Conservation (phyloP, 2,797 vertebrate genomes). For the Bradypodion pumilum region DNA sequence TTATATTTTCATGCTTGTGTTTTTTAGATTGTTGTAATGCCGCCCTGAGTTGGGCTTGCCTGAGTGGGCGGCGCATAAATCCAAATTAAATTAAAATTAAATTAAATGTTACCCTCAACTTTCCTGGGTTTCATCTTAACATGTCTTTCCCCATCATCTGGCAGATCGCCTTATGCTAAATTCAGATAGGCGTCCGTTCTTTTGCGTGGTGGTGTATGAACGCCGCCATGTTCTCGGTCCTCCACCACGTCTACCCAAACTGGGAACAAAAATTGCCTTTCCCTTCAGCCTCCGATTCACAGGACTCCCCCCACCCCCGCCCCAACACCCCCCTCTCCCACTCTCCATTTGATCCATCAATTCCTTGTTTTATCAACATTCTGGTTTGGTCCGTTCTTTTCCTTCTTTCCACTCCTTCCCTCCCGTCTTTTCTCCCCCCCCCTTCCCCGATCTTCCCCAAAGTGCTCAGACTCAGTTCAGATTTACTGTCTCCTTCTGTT, state of each 20-base stretch:
- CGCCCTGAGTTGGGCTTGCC: no score
- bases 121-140: not conserved
- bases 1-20: no score
- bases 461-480: slow-evolving; percentile 63
- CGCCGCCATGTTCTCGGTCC: no score
- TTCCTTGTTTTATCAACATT: slow-evolving; percentile 53
- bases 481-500: slow-evolving; percentile 73
- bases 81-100: no score
- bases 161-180: no score
- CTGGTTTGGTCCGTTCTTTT: slow-evolving; percentile 40
- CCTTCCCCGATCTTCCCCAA: slow-evolving; percentile 43
- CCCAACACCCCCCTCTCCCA: no score
- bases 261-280: slow-evolving; percentile 40
- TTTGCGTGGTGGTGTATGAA: no score
- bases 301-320: slow-evolving; percentile 50
- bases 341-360: slow-evolving; percentile 60
- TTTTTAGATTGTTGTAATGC: no score
- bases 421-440: slow-evolving; percentile 23
- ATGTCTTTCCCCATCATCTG: not conserved
- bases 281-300: slow-evolving; percentile 82
- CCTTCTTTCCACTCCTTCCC: not conserved
- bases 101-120: no score
- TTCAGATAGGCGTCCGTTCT: no score
- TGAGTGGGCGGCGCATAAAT: no score
- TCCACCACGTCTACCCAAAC: not conserved